Evolutionary conservation across 2,113 vertebrate genomes (phyloP).

Genomic region (Alligator mississippiensis): DNA sequence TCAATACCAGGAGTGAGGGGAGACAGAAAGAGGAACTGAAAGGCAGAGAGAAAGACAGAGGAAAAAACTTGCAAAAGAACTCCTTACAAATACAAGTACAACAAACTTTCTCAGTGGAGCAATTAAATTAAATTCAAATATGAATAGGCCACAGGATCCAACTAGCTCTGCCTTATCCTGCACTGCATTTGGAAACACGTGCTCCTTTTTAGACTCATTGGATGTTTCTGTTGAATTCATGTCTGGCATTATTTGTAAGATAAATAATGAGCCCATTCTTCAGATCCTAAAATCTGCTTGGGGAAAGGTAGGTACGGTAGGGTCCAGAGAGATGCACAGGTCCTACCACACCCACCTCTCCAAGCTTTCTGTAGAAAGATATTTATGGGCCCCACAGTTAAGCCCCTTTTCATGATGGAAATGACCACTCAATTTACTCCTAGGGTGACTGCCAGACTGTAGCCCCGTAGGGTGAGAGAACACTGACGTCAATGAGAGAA

Average conservation of each 20-base stretch:
- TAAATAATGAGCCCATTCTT: not conserved
- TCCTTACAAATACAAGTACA: not conserved
- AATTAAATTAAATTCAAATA: not conserved
- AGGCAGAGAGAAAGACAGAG: not conserved
- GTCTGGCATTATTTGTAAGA: not conserved
- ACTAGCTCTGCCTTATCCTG: rapidly evolving
- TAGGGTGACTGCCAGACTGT: not conserved
- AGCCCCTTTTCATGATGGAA: rapidly evolving
- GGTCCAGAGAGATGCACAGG: too few relatives aligned
- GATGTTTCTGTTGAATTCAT: not conserved
- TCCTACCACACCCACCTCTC: not conserved
- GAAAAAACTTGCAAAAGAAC: not conserved
- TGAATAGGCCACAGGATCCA: not conserved
- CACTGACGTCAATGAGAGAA: not conserved
- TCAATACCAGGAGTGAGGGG: not conserved
- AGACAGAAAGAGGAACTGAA: not conserved
- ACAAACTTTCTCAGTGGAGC: not conserved
- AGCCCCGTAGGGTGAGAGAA: not conserved
- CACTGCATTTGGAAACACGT: not conserved
- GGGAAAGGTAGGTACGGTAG: too few relatives aligned
- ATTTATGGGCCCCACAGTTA: not conserved
- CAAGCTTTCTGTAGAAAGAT: not conserved
- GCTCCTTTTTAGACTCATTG: not conserved
- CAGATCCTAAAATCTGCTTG: not conserved
- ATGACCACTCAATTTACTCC: rapidly evolving